Evolutionary conservation across 2,888 invertebrate species (phyloP).

Genomic region (Oscheius sp.): DNA sequence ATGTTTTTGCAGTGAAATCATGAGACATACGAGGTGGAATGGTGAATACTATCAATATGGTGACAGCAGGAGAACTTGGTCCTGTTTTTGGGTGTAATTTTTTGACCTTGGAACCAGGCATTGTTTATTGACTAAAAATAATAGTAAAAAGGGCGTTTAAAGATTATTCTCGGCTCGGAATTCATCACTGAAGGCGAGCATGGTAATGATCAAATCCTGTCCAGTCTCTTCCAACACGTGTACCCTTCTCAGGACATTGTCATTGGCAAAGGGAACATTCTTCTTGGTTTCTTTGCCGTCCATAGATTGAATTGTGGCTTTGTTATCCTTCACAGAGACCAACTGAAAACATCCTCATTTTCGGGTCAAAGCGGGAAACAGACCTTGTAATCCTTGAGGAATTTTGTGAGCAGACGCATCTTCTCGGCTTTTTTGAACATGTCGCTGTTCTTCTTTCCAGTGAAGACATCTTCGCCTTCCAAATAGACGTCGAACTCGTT

Average conservation of each 20-base stretch:
- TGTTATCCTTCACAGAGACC: constrained; percentile 25
- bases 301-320: constrained; percentile 11
- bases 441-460: constrained; percentile 6
- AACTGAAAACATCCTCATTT: constrained; percentile 11
- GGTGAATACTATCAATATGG: not conserved
- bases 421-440: not conserved
- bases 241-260: constrained; percentile 3
- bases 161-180: constrained; percentile 24
- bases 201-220: constrained; percentile 23
- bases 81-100: constrained; percentile 1
- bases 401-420: not conserved
- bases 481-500: constrained; percentile 18
- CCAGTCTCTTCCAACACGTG: not conserved
- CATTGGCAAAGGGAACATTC: constrained; percentile 26
- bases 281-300: constrained; percentile 9
- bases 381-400: constrained; percentile 22
- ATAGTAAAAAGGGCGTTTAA: not conserved
- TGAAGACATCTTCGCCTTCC: constrained; percentile 24
- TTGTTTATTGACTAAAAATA: not conserved
- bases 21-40: not conserved
- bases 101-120: not conserved
- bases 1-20: not conserved
- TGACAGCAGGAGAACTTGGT: too few relatives aligned
- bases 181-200: constrained; percentile 18
- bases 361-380: not conserved